phyloP scores from a whole-genome alignment of 2,113 vertebrate genomes.

The Cisticola juncidis region DNA sequence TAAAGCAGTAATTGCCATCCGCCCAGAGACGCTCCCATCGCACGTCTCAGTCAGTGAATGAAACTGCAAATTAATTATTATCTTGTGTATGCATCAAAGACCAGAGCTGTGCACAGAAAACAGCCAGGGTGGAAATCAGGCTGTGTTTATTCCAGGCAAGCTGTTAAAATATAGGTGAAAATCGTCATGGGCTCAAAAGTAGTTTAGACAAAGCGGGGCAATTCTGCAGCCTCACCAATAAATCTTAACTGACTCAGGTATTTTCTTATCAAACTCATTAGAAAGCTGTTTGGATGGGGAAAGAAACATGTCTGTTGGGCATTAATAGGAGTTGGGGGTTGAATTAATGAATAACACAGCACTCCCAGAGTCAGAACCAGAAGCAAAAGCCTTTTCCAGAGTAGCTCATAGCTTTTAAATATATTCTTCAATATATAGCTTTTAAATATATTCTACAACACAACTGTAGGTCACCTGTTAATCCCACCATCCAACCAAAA shows the following conservation, averaged over 20 bases:
- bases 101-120: conserved; percentile 20
- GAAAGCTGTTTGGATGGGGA: neutral
- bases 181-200: neutral
- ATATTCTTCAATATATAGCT: neutral
- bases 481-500: neutral
- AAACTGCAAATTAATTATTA: conserved; percentile 60
- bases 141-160: conserved; percentile 25
- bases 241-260: neutral
- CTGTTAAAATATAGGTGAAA: conserved; percentile 24
- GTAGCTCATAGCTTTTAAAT: neutral
- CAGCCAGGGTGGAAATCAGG: conserved; percentile 26
- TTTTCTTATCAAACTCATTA: conserved; percentile 10
- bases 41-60: conserved; percentile 4
- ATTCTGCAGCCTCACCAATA: neutral
- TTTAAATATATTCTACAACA: neutral
- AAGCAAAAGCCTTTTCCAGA: neutral
- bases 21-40: conserved; percentile 8
- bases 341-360: neutral
- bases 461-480: neutral
- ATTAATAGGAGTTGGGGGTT: neutral
- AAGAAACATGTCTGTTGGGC: neutral
- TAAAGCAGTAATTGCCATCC: conserved; percentile 44
- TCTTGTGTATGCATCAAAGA: conserved; percentile 48
- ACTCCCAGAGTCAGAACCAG: neutral
- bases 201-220: neutral